Base-by-base conservation (phyloP, 1,140 invertebrate genomes). In the Drosophila ercepeae region DNA sequence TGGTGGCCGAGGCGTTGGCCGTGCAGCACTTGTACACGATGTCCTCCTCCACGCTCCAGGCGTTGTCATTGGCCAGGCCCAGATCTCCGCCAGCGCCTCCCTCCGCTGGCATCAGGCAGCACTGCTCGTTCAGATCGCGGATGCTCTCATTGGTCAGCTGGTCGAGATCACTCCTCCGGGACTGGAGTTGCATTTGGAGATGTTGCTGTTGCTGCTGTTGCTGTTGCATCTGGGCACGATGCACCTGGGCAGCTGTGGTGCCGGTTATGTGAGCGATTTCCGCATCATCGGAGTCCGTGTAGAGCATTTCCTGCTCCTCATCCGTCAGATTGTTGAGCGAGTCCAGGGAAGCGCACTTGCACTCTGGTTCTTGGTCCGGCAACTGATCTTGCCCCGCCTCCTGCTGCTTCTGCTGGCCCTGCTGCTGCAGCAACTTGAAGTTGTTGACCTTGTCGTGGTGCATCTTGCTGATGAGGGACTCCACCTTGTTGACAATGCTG, bases 261-360 rank as follows among this genome's bases (percentile, higher is more conserved):
- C 90, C 89, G 6, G 90, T 91, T 1, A 91, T 90, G 34, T 91
- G 90, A 0, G 89, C 89, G n/a, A 91, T 90, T 78, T 91, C 90
- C n/a, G 89, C 78, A 78, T 90, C 89, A 51, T 89, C 84, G 3
- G 90, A 90, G 65, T 91, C 89, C 23, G 90, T 88, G 45, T 89
- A 91, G 34, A 88, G 68, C 48, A 77, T 44, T 36, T 90, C 83
- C 1, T 72, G 73, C 41, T 81, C 72, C 50, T 89, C 81, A 41
- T 93, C 93, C 0, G 94, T 94, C 9, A 94, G 93, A 88, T 94
- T 94, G 36, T 94, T 94, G 3, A 95, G 91, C 23, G 94, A 94
- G 86, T 95, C 94, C 7, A 94, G 79, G 1, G 94, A 94, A 23
- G 93, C 93, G 9, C 93, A 92, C n/a, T 93, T 91, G 89, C 74